phyloP scores from a whole-genome alignment of 2,888 invertebrate species.

The Latheticus oryzae region DNA sequence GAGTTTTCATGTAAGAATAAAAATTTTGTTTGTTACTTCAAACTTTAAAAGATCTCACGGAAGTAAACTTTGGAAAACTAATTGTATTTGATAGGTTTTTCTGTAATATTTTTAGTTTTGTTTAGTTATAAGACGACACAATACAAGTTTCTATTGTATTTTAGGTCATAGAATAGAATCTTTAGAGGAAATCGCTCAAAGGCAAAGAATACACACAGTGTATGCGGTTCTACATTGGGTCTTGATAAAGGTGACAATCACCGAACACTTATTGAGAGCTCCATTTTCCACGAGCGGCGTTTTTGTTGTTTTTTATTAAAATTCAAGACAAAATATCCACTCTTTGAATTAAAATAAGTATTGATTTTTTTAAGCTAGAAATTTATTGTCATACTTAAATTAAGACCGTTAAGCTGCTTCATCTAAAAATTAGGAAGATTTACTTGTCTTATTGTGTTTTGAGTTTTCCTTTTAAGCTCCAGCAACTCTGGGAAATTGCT shows the following conservation, averaged over 20 bases:
- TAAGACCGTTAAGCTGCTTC: conserved; percentile 12
- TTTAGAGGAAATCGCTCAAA: conserved; percentile 39
- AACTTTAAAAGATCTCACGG: conserved; percentile 12
- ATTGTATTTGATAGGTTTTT: background rate
- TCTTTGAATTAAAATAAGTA: conserved; percentile 6
- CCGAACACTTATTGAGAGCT: conserved; percentile 39
- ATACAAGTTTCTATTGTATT: conserved; percentile 27
- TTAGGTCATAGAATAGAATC: conserved; percentile 30
- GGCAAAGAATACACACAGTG: conserved; percentile 29
- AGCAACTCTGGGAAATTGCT: conserved; percentile 23
- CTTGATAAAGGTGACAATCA: conserved; percentile 42
- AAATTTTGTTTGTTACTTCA: conserved; percentile 32
- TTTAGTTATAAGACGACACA: conserved; percentile 18
- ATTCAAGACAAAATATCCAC: too few relatives aligned
- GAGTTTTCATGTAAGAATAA: conserved; percentile 40
- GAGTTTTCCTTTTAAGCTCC: conserved; percentile 22
- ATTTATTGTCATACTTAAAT: conserved; percentile 23
- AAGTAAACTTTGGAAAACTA: background rate
- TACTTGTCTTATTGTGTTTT: conserved; percentile 26
- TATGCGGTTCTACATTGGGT: conserved; percentile 30
- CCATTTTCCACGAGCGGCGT: too few relatives aligned
- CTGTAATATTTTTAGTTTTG: conserved; percentile 23
- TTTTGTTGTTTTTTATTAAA: too few relatives aligned
- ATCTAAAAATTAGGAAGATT: conserved; percentile 24
- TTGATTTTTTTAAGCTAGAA: conserved; percentile 3